A percentile compares a stretch with the other conserved stretches of the same genome.
These are phyloP conservation scores for Dasysyrphus albostriatus DNA, from an alignment of 2,888 invertebrate species.

Conservation along the genomic window DNA sequence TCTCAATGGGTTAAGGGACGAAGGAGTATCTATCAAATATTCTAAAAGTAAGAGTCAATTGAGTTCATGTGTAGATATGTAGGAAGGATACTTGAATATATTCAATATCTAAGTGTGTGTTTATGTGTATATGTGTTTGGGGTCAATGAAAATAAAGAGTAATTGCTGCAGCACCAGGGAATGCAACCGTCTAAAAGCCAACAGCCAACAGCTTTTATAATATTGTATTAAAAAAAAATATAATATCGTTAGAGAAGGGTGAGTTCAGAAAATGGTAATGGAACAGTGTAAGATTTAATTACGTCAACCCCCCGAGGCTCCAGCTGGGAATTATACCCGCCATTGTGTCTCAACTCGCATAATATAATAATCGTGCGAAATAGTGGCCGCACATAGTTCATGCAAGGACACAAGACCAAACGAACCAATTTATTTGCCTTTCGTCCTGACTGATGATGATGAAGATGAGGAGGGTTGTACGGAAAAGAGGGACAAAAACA, in stretches of 20 bases:
- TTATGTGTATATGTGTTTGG: conserved; percentile 20
- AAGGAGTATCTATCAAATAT: conserved; percentile 53
- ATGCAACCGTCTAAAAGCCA: conserved; percentile 56
- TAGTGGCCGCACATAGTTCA: conserved; percentile 17
- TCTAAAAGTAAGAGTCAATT: conserved; percentile 69
- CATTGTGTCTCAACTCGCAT: conserved; percentile 53
- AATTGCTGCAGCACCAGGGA: conserved; percentile 64
- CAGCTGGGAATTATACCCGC: conserved; percentile 55
- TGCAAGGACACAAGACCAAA: conserved; percentile 17
- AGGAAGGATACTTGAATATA: conserved; percentile 8
- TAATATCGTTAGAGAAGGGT: neutral
- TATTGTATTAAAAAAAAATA: conserved; percentile 10
- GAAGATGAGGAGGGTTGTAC: conserved; percentile 26
- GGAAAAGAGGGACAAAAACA: neutral
- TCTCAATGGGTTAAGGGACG: conserved; percentile 46
- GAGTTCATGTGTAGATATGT: conserved; percentile 42
- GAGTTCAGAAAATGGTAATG: conserved; percentile 57
- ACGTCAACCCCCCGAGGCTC: conserved; percentile 33
- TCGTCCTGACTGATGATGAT: conserved; percentile 53
- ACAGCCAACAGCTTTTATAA: conserved; percentile 44
- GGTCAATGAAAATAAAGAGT: conserved; percentile 72
- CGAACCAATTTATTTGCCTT: conserved; percentile 50
- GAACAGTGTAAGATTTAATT: conserved; percentile 75
- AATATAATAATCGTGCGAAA: conserved; percentile 52
- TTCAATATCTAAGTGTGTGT: conserved; percentile 16